Evolutionary conservation across 2,888 invertebrate species (phyloP).

Genomic region (Eupithecia tripunctaria): DNA sequence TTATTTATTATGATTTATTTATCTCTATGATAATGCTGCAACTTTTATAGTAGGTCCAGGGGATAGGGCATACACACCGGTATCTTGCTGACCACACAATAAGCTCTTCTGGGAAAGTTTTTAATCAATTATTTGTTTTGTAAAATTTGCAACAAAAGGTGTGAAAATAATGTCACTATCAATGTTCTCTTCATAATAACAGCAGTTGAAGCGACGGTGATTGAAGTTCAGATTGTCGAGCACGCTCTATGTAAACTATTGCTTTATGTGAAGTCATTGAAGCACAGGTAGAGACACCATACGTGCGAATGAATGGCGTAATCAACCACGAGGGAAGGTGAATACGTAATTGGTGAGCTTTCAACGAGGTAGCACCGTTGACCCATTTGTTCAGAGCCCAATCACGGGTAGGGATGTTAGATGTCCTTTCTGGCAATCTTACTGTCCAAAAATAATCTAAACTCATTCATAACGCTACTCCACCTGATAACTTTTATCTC

Average conservation of each 20-base stretch:
- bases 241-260: not conserved
- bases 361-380: constrained; percentile 48
- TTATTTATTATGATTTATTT: too few relatives aligned
- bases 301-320: constrained; percentile 54
- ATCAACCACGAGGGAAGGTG: constrained; percentile 55
- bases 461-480: not conserved
- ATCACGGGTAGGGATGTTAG: constrained; percentile 29
- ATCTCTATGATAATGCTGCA: not conserved
- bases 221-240: not conserved
- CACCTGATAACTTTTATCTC: not conserved
- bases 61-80: not conserved
- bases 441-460: not conserved
- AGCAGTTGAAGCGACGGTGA: not conserved
- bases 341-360: constrained; percentile 57
- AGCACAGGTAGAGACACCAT: constrained; percentile 23
- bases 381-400: constrained; percentile 50
- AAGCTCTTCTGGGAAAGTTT: too few relatives aligned
- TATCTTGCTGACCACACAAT: not conserved
- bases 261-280: constrained; percentile 20
- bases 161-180: not conserved
- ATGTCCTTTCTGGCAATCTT: not conserved
- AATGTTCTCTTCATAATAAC: not conserved
- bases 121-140: too few relatives aligned
- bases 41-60: too few relatives aligned
- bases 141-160: not conserved